These are phyloP conservation scores for Tuberolachnus salignus DNA, from an alignment of 2,888 invertebrate genomes.

Conservation along the genomic window DNA sequence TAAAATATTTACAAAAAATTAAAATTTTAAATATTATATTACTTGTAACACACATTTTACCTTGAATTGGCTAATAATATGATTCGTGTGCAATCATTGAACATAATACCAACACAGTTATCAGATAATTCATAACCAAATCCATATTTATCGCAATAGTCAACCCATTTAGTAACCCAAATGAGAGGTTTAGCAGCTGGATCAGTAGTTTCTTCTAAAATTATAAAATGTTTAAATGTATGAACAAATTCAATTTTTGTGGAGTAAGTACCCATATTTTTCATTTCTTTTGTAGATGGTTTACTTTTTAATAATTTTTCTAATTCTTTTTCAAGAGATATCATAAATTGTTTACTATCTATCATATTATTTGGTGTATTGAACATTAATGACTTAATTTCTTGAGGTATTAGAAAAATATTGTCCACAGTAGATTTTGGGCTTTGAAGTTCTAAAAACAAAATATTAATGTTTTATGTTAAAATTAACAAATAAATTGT, in stretches of 20 bases:
- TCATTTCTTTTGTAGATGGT: conserved; percentile 29
- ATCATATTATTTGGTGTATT: not conserved
- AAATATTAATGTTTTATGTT: not conserved
- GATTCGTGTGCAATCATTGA: conserved; percentile 95
- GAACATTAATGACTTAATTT: not conserved
- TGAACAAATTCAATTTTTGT: not conserved
- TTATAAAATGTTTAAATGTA: not conserved
- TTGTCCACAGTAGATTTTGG: not conserved
- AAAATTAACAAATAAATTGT: not conserved
- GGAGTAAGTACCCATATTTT: conserved; percentile 7
- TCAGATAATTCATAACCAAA: conserved; percentile 98
- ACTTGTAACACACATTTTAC: conserved; percentile 66
- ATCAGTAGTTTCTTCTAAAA: conserved; percentile 66
- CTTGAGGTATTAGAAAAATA: conserved; percentile 3
- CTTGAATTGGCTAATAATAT: conserved; percentile 90
- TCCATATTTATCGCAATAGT: conserved; percentile 99
- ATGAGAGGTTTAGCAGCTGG: conserved; percentile 94
- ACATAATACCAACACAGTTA: conserved; percentile 97
- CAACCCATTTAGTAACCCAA: conserved; percentile 99
- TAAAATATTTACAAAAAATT: conserved; percentile 62
- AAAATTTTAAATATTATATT: not conserved
- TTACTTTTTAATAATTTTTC: conserved; percentile 59
- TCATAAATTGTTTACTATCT: conserved; percentile 62
- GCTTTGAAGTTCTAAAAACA: conserved; percentile 28
- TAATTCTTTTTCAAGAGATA: conserved; percentile 62